Evolutionary conservation across 2,113 vertebrate species (phyloP), one percentile per base, ranked within the genome.

Genomic region (Eulemur rufifrons): DNA sequence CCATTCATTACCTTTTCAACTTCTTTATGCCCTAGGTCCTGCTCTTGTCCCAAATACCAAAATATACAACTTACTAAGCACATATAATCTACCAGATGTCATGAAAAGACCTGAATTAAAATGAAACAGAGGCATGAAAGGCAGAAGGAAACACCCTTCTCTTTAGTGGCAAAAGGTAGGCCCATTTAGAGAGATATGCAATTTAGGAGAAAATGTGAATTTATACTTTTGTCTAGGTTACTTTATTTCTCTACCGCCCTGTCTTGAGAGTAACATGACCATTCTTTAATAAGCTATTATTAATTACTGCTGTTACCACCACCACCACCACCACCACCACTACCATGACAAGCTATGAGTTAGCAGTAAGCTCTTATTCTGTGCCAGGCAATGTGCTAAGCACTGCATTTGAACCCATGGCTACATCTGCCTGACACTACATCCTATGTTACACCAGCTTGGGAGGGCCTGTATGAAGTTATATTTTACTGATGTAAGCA

Each of bases 171-270:
- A 74, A 87, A 4, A 91, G 64, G 50, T 5, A 83, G 32, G 84
- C 54, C 20, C n/a, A 47, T 81, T 80, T 63, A 66, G 63, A 50
- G 87, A 80, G 29, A 73, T 6, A 66, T 17, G 39, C 14, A 85
- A 47, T 91, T 95, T 74, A 89, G 10, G 5, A 86, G 77, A 82
- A 96, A 91, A 94, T 47, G 34, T 42, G 71, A 85, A n/a, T 83
- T 86, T 73, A 54, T 17, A 83, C 17, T 18, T 80, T 83, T 73
- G 27, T 39, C 59, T 83, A 45, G 63, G 50, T 78, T 61, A 77
- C 39, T 56, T 11, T 7, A 34, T 73, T 83, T 93, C 50, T 77
- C 29, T 17, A 82, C 13, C 73, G n/a, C 3, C n/a, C 32, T 54
- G 34, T 59, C 73, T 84, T 84, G 47, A 90, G 61, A 86, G 66